Conservation (phyloP, 2,113 vertebrate genomes). For the Stegostoma tigrinum region DNA sequence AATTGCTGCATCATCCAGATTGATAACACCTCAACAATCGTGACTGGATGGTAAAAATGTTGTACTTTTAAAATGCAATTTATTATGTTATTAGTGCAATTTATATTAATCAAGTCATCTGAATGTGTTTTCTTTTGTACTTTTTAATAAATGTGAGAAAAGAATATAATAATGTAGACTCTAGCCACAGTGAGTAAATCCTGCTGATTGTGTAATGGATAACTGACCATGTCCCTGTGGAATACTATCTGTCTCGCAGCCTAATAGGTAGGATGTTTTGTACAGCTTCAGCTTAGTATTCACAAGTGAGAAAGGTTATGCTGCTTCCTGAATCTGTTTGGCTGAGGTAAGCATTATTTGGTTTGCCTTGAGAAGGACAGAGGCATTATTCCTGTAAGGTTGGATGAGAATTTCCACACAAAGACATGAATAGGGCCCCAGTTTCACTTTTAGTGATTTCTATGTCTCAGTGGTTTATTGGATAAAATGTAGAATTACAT, state of each 20-base stretch:
- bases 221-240: conserved; percentile 3
- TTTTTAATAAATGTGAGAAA: conserved; percentile 32
- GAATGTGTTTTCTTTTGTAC: background rate
- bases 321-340: background rate
- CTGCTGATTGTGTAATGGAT: conserved; percentile 24
- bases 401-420: background rate
- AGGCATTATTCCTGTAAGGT: background rate
- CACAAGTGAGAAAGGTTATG: conserved; percentile 7
- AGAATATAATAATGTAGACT: conserved; percentile 3
- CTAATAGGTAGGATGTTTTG: background rate
- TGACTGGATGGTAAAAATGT: background rate
- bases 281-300: background rate
- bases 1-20: background rate
- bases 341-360: background rate
- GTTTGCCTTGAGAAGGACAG: conserved; percentile 9
- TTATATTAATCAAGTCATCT: background rate
- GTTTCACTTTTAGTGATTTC: background rate
- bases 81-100: background rate
- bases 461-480: background rate
- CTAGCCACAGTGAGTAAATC: conserved; percentile 29
- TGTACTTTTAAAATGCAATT: background rate
- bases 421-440: background rate
- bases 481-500: background rate
- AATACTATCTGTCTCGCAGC: background rate
- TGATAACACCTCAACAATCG: background rate